A percentile compares a stretch with the other conserved stretches of the same genome.
Conservation (phyloP, 2,888 invertebrate species). For the Athalia circularis region DNA sequence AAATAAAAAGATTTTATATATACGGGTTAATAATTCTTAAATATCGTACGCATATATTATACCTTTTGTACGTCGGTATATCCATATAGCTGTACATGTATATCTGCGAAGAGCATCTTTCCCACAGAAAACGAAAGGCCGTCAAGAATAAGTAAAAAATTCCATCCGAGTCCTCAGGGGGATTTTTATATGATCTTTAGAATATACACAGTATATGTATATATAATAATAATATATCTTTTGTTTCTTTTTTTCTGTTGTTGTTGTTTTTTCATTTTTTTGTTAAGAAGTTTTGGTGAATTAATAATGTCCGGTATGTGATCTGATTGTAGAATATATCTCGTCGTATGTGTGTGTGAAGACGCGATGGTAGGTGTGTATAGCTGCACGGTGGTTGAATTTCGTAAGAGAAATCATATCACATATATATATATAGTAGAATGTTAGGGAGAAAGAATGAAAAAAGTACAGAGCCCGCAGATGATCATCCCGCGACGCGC, state of each 20-base stretch:
- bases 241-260: conserved; percentile 18
- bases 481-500: no score
- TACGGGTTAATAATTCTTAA: no score
- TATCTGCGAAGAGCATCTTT: conserved; percentile 29
- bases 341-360: neutral
- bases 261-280: neutral
- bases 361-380: no score
- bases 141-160: conserved; percentile 29
- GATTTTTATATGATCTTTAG: neutral
- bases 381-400: no score
- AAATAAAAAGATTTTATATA: no score
- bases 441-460: no score
- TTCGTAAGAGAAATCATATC: neutral
- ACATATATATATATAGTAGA: no score
- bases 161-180: neutral
- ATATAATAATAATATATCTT: neutral
- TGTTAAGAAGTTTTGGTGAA: conserved; percentile 19
- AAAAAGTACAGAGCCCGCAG: no score
- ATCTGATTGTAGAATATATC: conserved; percentile 35
- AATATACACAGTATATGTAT: neutral
- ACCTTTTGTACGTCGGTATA: neutral
- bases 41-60: neutral
- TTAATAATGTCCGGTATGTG: conserved; percentile 39
- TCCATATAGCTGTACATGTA: neutral
- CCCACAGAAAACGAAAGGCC: conserved; percentile 25